These are phyloP conservation scores for Drosophila infuscata DNA, from an alignment of 2,888 invertebrate genomes.

Conservation along the genomic window DNA sequence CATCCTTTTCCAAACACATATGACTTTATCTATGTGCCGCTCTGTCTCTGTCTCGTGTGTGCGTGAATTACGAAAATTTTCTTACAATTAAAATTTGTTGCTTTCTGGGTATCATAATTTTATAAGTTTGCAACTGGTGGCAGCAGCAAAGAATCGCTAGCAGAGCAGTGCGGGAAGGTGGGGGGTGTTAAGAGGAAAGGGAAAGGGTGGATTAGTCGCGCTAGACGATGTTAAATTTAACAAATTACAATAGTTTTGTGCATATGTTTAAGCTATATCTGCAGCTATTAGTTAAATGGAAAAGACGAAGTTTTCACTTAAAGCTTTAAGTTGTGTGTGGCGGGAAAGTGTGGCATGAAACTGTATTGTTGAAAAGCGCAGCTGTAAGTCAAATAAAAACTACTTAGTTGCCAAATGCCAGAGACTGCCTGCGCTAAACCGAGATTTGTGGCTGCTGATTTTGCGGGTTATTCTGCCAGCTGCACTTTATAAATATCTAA, in stretches of 20 bases:
- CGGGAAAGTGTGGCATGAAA: not conserved
- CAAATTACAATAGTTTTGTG: slow-evolving; percentile 66
- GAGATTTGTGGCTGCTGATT: slow-evolving; percentile 30
- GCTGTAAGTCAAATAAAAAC: not conserved
- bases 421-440: slow-evolving; percentile 23
- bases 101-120: slow-evolving; percentile 77
- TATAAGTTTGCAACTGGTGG: slow-evolving; percentile 63
- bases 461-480: slow-evolving; percentile 14
- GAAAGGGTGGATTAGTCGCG: not conserved
- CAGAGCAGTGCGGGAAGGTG: not conserved
- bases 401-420: not conserved
- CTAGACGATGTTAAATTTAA: slow-evolving; percentile 41
- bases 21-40: slow-evolving; percentile 16
- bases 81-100: slow-evolving; percentile 80
- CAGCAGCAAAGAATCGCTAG: not conserved
- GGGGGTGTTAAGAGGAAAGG: not conserved
- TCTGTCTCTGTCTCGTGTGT: slow-evolving; percentile 37
- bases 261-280: slow-evolving; percentile 60
- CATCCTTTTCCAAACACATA: not conserved
- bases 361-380: not conserved
- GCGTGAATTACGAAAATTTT: slow-evolving; percentile 70
- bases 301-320: slow-evolving; percentile 23
- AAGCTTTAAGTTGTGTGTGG: slow-evolving; percentile 3
- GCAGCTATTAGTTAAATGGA: slow-evolving; percentile 57
- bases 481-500: slow-evolving; percentile 51